Percentiles rank a stretch among this genome's conserved stretches.
These are phyloP conservation scores for Condylura cristata DNA, from an alignment of 2,113 vertebrate genomes.

Conservation along the genomic window DNA sequence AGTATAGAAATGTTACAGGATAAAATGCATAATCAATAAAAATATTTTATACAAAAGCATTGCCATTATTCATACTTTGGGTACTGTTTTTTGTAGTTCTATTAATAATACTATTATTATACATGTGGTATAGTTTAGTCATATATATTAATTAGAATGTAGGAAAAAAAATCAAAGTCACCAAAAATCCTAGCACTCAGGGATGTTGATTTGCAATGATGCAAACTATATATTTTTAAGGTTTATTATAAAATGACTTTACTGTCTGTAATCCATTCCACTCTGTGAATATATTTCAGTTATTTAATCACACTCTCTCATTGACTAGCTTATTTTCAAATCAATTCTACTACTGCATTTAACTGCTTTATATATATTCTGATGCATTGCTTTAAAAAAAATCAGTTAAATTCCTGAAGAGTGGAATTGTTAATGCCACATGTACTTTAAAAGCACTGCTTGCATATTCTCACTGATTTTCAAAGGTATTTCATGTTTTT, in stretches of 20 bases:
- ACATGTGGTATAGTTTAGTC: neutral
- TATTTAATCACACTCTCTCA: neutral
- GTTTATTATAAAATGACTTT: slow-evolving; percentile 15
- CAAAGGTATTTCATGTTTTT: neutral
- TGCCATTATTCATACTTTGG: neutral
- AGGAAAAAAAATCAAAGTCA: neutral
- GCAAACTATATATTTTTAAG: neutral
- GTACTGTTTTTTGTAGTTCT: neutral
- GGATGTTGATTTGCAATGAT: neutral
- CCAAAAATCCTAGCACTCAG: neutral
- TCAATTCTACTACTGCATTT: neutral
- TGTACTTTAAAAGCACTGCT: neutral
- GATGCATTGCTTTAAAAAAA: neutral
- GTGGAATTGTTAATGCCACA: neutral
- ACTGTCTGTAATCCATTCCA: neutral
- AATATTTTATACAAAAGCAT: neutral
- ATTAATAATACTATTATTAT: neutral
- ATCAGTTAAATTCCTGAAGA: neutral
- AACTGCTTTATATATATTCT: neutral
- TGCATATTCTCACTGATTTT: neutral
- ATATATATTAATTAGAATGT: neutral
- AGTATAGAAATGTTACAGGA: too few relatives aligned
- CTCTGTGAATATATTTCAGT: neutral
- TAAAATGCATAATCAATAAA: too few relatives aligned
- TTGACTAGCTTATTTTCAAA: neutral